Evolutionary conservation across 2,797 vertebrate genomes (phyloP), one percentile per base, ranked within the genome.

Genomic region (Zalophus californianus): DNA sequence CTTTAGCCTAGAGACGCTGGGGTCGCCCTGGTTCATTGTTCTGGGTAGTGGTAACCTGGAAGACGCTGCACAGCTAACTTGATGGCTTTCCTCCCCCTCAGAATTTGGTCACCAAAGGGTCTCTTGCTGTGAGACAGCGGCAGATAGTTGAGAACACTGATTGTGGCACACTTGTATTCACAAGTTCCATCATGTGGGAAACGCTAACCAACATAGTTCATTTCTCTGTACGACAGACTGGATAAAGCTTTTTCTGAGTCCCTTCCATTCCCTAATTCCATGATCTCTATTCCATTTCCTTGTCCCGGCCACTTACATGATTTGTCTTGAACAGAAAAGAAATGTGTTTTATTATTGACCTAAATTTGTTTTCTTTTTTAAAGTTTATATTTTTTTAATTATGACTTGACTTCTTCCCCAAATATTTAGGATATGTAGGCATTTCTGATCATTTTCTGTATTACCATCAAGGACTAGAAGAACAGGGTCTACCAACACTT

Each of bases 261-360:
- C n/a, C 48, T 90, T 86, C 27, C n/a, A 7, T 70, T 95, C 82
- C 68, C 72, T 79, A 44, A 44, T 90, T 64, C 89, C 38, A 15
- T 66, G 21, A 62, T 89, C 41, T 80, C 86, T 2, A 14, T 86
- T 90, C 54, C 7, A 16, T 92, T 56, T 93, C 56, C 23, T 73
- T 4, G 90, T 92, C 7, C n/a, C 5, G 56, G 20, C 56, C 5
- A 2, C 27, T 77, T 64, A 79, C 35, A 35, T 77, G 29, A 21
- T 73, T 50, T 38, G 13, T 54, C n/a, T 78, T 89, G 18, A 87
- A 86, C 8, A 64, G 20, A 60, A 88, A 58, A 64, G 20, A 72
- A 87, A 66, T 79, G 7, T 72, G 95, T 97, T 48, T 50, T 79
- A 0, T 32, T 92, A 54, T 52, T 96, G 85, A 52, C 72, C 70